Conservation (phyloP, 2,888 invertebrate species). For the Willowsia nigromaculata region DNA sequence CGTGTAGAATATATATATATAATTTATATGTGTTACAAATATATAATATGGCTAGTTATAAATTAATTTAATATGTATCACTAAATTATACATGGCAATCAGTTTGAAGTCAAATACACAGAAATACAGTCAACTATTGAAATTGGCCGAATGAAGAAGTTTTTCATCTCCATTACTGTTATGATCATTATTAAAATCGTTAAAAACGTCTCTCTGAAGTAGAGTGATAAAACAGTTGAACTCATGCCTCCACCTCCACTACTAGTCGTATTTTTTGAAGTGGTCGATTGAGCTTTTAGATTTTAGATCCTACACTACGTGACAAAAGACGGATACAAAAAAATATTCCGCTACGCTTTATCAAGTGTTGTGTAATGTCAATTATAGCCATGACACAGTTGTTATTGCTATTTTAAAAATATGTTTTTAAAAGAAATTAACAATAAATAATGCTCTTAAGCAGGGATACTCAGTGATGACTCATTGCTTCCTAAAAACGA, state of each 20-base stretch:
- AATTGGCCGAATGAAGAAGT: not conserved
- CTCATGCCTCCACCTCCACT: not conserved
- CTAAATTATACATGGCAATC: conserved; percentile 51
- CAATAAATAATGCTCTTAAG: conserved; percentile 63
- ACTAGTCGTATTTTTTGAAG: not conserved
- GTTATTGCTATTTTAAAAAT: conserved; percentile 43
- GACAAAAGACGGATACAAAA: conserved; percentile 21
- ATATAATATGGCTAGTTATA: conserved; percentile 56
- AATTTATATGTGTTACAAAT: conserved; percentile 13
- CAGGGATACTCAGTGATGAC: conserved; percentile 53
- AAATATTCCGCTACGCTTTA: conserved; percentile 2
- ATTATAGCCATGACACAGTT: not conserved
- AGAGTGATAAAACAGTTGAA: not conserved
- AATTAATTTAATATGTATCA: conserved; percentile 13
- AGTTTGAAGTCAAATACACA: not conserved
- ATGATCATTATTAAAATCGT: not conserved
- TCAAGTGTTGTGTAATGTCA: conserved; percentile 10
- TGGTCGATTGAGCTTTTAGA: conserved; percentile 25
- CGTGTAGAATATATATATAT: too few relatives aligned
- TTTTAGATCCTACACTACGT: conserved; percentile 3
- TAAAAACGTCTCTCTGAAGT: not conserved
- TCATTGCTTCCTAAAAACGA: conserved; percentile 32
- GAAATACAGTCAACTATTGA: not conserved
- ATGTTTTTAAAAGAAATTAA: conserved; percentile 43
- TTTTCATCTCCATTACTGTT: not conserved